Evolutionary conservation across 1,140 invertebrate species (phyloP).

Genomic region (Tetragonula clypearis): DNA sequence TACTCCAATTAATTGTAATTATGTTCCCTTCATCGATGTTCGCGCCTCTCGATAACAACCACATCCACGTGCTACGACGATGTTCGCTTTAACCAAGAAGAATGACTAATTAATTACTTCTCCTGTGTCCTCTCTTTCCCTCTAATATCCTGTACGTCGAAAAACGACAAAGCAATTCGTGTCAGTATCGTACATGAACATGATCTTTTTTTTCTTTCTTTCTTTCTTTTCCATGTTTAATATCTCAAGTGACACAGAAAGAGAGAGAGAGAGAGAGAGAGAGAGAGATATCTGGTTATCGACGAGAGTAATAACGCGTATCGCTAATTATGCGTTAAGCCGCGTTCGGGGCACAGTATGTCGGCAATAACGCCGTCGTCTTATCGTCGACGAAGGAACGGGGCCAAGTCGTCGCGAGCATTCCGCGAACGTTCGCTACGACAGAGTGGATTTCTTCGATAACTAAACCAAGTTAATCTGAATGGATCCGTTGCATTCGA

Average conservation of each 20-base stretch:
- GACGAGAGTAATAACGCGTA: background rate
- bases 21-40: constrained; percentile 50
- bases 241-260: background rate
- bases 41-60: constrained; percentile 41
- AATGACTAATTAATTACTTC: constrained; percentile 56
- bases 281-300: constrained; percentile 13
- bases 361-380: background rate
- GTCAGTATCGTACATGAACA: constrained; percentile 13
- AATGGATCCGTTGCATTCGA: constrained; percentile 59
- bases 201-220: background rate
- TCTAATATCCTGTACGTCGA: constrained; percentile 8
- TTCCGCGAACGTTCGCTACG: constrained; percentile 45
- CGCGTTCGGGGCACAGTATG: constrained; percentile 4
- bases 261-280: no score
- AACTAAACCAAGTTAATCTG: constrained; percentile 45
- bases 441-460: constrained; percentile 9
- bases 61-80: constrained; percentile 4
- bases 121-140: background rate
- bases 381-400: constrained; percentile 21
- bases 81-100: constrained; percentile 35
- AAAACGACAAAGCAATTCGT: constrained; percentile 22
- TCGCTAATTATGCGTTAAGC: constrained; percentile 19
- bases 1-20: constrained; percentile 60
- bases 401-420: constrained; percentile 27
- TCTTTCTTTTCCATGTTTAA: background rate